phyloP scores from a whole-genome alignment of 2,797 vertebrate species.

The Merluccius polli region DNA sequence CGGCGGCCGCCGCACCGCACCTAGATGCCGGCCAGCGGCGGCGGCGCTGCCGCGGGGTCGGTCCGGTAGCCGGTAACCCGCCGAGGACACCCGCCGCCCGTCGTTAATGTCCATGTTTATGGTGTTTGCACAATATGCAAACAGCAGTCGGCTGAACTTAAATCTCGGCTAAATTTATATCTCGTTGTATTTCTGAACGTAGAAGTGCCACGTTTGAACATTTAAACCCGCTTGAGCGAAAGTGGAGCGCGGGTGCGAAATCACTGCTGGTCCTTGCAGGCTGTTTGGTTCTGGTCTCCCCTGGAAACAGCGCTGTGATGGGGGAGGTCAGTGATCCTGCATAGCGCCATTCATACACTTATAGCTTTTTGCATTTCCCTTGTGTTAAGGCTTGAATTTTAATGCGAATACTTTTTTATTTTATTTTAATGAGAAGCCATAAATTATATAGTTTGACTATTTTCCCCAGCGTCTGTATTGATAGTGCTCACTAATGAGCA shows the following conservation, averaged over 20 bases:
- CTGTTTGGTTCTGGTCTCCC: background rate
- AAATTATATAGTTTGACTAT: too few species aligned
- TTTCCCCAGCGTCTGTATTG: too few species aligned
- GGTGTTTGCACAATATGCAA: background rate
- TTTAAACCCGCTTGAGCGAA: background rate
- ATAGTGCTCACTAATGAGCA: too few species aligned
- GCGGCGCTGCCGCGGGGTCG: slow-evolving; percentile 30
- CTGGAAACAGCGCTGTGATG: background rate
- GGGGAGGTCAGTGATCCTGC: background rate
- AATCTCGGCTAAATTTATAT: too few species aligned
- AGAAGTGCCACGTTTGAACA: background rate
- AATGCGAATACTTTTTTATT: too few species aligned
- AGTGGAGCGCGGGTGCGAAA: background rate
- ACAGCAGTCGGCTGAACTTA: background rate
- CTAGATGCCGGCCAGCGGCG: slow-evolving; percentile 37
- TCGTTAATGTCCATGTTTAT: slow-evolving; percentile 50
- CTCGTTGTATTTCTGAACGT: background rate
- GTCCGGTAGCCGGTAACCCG: slow-evolving; percentile 63
- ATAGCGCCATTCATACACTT: background rate
- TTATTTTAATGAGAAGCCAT: too few species aligned
- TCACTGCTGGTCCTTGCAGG: slow-evolving; percentile 37
- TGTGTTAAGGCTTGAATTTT: background rate
- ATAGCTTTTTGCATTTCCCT: background rate
- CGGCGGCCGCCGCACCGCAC: slow-evolving; percentile 13
- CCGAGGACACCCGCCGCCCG: slow-evolving; percentile 59